Conservation (phyloP, 2,797 vertebrate species). For the Phoxinus dragarum region DNA sequence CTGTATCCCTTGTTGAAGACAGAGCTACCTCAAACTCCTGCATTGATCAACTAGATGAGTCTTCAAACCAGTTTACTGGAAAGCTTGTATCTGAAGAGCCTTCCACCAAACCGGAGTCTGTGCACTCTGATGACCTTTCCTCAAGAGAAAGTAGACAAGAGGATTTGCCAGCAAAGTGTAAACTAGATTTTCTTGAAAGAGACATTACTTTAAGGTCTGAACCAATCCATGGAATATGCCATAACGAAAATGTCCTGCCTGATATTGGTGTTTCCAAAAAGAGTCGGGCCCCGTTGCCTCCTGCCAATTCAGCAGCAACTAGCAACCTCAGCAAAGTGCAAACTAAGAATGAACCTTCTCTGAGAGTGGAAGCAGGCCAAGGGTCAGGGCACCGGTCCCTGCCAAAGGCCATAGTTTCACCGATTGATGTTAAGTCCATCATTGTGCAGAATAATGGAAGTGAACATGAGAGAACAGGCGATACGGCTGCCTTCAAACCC, state of each 20-base stretch:
- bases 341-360: constrained; percentile 28
- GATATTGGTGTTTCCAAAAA: constrained; percentile 65
- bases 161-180: neutral
- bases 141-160: neutral
- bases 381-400: constrained; percentile 74
- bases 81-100: neutral
- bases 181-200: neutral
- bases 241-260: constrained; percentile 8
- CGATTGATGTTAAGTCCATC: constrained; percentile 77
- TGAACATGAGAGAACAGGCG: constrained; percentile 65
- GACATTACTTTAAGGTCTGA: neutral
- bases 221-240: neutral
- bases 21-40: neutral
- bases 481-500: constrained; percentile 75
- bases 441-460: constrained; percentile 60
- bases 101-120: neutral
- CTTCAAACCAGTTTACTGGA: neutral
- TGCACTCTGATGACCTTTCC: neutral
- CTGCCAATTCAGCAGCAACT: constrained; percentile 43
- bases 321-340: constrained; percentile 24
- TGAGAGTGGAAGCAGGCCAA: constrained; percentile 62
- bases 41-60: neutral
- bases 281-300: constrained; percentile 70
- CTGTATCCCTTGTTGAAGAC: neutral
- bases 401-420: constrained; percentile 79